phyloP scores from a whole-genome alignment of 2,888 invertebrate genomes.

The Saturnia japonica region DNA sequence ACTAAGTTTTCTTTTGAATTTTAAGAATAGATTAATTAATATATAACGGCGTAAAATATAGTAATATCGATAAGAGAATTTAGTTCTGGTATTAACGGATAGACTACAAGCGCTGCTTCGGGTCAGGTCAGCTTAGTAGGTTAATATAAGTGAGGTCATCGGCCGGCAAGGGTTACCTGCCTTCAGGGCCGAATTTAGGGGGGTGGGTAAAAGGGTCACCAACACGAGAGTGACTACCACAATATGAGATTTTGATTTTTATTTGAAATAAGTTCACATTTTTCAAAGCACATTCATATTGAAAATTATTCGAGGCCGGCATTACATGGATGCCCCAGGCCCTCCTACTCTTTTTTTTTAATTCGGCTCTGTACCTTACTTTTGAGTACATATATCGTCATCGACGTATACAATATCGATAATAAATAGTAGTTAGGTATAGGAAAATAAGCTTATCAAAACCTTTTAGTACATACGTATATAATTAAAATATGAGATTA shows the following conservation, averaged over 20 bases:
- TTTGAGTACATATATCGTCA: neutral
- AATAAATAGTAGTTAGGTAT: neutral
- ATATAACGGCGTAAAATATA: neutral
- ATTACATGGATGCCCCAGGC: too few species aligned
- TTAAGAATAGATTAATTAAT: neutral
- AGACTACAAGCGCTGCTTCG: neutral
- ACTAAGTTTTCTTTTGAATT: neutral
- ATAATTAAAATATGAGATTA: neutral
- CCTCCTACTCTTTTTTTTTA: neutral
- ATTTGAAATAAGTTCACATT: neutral
- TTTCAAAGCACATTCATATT: too few species aligned
- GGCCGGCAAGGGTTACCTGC: neutral
- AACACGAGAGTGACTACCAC: neutral
- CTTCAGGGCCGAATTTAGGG: neutral
- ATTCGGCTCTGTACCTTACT: neutral
- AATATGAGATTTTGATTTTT: too few species aligned
- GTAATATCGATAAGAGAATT: neutral
- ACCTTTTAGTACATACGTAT: neutral
- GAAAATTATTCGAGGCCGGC: too few species aligned
- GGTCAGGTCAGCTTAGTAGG: conserved; percentile 7
- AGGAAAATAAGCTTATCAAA: neutral
- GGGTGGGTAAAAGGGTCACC: neutral
- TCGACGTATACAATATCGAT: neutral
- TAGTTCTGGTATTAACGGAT: conserved; percentile 1
- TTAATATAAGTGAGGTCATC: conserved; percentile 12